Evolutionary conservation across 2,888 invertebrate species (phyloP), one percentile per base, ranked within the genome.

Genomic region (Hypsopygia costalis): DNA sequence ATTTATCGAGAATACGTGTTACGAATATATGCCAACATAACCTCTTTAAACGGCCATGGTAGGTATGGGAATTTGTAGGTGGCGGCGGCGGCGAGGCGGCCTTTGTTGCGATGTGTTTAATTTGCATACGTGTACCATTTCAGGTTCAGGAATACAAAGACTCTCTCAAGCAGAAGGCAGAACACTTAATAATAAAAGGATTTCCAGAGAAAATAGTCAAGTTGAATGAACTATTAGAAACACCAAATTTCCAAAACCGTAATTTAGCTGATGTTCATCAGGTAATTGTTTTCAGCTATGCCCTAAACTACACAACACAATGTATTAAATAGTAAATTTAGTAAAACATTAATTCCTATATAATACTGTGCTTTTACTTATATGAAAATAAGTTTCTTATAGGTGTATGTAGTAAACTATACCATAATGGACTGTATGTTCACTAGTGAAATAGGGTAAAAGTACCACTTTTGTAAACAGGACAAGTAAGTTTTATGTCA

Each of bases 141-240:
- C 85, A 96, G 96, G 96, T 97, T 58, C 94, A 95, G 81, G 95
- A 96, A 61, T 97, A 97, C 85, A 97, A 97, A 88, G 96, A 97
- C 69, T 93, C 94, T 46, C 89, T 97, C 48, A 97, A 96, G 81
- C 91, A 91, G 52, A 95, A 97, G 89, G 97, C 97, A 7, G 98
- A 98, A 73, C 93, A 94, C 55, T 88, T 98, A 46, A 94, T 98
- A 44, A 91, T 96, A 45, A 95, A 94, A 79, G 95, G 95, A 34
- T 98, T 98, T 79, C 98, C 98, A 6, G 94, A 95, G 68, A 98
- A 97, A 80, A 98, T 98, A 58, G 94, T 97, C 5, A 94, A 95
- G 72, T 90, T 98, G 46, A 97, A 98, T 86, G 94, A 94, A 55
- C 85, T 98, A 44, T 87, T 98, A 59, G 94, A 95, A 69, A 95